Conservation (phyloP, 53 echinoderm and acorn worm species). For the Echinometra lucunter region DNA sequence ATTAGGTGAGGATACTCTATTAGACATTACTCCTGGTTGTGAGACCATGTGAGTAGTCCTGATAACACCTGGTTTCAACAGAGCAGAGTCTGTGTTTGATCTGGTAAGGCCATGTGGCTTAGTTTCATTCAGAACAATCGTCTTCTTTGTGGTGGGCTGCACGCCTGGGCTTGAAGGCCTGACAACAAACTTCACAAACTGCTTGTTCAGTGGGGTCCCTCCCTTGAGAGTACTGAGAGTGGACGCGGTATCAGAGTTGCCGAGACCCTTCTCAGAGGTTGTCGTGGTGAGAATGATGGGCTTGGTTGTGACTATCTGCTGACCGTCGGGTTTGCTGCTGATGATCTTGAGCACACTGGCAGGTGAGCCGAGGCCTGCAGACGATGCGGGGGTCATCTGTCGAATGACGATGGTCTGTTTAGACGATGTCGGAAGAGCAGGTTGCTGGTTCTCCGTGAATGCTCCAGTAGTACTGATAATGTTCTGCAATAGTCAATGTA, state of each 20-base stretch:
- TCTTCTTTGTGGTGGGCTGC: background rate
- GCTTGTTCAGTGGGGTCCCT: background rate
- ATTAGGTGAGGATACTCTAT: background rate
- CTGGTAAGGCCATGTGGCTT: background rate
- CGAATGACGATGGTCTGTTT: constrained; percentile 59
- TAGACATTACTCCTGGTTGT: background rate
- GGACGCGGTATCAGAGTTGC: background rate
- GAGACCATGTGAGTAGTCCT: background rate
- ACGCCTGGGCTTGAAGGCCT: constrained; percentile 28
- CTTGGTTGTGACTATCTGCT: constrained; percentile 63
- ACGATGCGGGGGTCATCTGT: background rate
- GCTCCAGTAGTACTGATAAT: background rate
- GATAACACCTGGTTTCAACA: background rate
- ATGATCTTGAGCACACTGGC: constrained; percentile 50
- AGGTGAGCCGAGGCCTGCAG: background rate
- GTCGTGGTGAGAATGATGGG: constrained; percentile 55
- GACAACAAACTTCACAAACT: constrained; percentile 60
- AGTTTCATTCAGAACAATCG: constrained; percentile 48
- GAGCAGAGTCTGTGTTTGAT: constrained; percentile 40
- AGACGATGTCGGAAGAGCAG: background rate
- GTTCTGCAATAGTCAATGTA: background rate
- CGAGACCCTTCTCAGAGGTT: background rate
- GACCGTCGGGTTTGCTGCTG: constrained; percentile 58
- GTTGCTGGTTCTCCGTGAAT: background rate
- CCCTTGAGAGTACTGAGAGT: background rate